Evolutionary conservation across 2,888 invertebrate genomes (phyloP), one percentile per base, ranked within the genome.

Genomic region (Pristionchus fissidentatus): DNA sequence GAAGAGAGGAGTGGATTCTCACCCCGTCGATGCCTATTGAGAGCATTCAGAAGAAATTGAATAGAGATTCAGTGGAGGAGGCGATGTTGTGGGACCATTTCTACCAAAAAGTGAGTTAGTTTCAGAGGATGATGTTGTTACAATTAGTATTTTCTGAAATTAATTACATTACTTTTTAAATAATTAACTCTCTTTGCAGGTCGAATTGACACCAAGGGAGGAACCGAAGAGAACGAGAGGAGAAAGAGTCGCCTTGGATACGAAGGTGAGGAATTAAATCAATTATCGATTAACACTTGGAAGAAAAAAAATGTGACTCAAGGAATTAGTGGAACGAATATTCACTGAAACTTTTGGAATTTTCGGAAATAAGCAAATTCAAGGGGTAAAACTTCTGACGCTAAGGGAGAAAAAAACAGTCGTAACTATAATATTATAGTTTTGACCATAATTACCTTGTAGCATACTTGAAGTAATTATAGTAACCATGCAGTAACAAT

Each of bases 11-110:
- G 29, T 49, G 49, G 49, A 49, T 46, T 15, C 46, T 49, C 35
- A 38, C 57, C 35, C 79, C 79, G 0, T 26, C 79, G 0, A 38
- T 79, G 10, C 55, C 57, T 32, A 8, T 60, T n/a, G 13, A 8
- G 8, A n/a, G n/a, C n/a, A 32, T 49, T 5, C 29, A 77, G 75
- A 35, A 62, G 29, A 70, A 70, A 26, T n/a, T n/a, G n/a, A 77
- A 32, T 41, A 52, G 77, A 77, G n/a, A 26, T 19, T 26, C 62
- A 8, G 62, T 26, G 22, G 80, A 70, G 62, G 43, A 84, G 80
- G 43, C 73, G 41, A 55, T 83, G n/a, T 70, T 89, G 19, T 89
- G 87, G 87, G 85, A 86, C 35, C 83, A 86, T 22, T 89, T 88
- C 70, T 85, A 87, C 62, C 87, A 89, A 75, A 89, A 88, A 81